phyloP scores from a whole-genome alignment of 2,888 invertebrate genomes.

The Leptinotarsa tumamoca region DNA sequence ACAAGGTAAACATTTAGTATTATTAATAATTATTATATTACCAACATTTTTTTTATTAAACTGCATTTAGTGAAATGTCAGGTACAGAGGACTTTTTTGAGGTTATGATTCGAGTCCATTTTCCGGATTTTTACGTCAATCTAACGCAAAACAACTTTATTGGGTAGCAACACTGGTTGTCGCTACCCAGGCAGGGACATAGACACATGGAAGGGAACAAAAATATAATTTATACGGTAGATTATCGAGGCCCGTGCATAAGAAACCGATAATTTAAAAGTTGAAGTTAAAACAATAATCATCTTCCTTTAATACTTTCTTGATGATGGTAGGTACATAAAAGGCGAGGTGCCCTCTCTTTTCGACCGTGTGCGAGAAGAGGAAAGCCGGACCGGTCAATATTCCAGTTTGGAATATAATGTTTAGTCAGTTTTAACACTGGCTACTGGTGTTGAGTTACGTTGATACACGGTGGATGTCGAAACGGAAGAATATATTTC shows the following conservation, averaged over 20 bases:
- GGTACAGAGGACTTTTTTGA: no score
- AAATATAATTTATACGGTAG: constrained; percentile 41
- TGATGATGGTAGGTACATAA: constrained; percentile 45
- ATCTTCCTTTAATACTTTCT: constrained; percentile 44
- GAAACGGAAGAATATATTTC: background rate
- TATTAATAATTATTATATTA: no score
- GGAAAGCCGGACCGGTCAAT: constrained; percentile 36
- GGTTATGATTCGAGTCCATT: no score
- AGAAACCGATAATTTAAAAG: constrained; percentile 46
- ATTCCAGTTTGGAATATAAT: constrained; percentile 45
- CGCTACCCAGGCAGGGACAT: constrained; percentile 16
- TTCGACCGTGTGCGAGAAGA: constrained; percentile 21
- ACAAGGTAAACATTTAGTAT: no score
- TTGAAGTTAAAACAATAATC: constrained; percentile 47
- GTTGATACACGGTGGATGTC: constrained; percentile 24
- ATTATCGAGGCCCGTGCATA: constrained; percentile 42
- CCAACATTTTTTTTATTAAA: no score
- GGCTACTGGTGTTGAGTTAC: constrained; percentile 47
- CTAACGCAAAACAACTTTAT: no score
- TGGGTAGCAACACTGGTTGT: no score
- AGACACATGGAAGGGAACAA: constrained; percentile 36
- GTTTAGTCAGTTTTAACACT: constrained; percentile 45
- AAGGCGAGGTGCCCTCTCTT: constrained; percentile 27
- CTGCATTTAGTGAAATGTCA: no score
- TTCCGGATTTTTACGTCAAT: no score